Percentiles rank a stretch among this genome's conserved stretches.
These are phyloP conservation scores for Candoia aspera DNA, from an alignment of 2,113 vertebrate genomes.

Conservation along the genomic window DNA sequence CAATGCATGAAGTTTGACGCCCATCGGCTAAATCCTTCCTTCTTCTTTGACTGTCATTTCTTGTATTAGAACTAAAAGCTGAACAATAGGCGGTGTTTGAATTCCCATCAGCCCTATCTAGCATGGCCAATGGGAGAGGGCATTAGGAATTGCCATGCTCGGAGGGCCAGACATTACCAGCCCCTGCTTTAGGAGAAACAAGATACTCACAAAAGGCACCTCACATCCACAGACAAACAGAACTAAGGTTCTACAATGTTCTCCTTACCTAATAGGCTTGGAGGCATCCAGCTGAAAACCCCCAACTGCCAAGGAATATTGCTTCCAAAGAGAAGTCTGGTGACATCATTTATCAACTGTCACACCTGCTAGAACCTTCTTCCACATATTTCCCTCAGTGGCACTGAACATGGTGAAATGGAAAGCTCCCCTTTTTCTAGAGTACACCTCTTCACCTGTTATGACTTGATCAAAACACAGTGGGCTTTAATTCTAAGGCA, in stretches of 20 bases:
- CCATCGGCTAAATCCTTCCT: too few species aligned
- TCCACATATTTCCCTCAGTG: not conserved
- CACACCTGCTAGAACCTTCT: constrained; percentile 13
- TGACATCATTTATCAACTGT: constrained; percentile 28
- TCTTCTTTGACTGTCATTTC: too few species aligned
- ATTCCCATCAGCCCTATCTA: not conserved
- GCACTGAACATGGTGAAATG: not conserved
- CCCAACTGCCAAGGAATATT: constrained; percentile 24
- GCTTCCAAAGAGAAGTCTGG: not conserved
- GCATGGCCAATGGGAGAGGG: not conserved
- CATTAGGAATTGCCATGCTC: not conserved
- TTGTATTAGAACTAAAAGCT: not conserved
- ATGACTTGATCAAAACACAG: not conserved
- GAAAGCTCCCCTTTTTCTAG: not conserved
- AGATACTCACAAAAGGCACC: not conserved
- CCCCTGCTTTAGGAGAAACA: not conserved
- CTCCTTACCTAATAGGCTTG: not conserved
- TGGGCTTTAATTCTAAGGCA: not conserved
- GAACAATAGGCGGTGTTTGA: not conserved
- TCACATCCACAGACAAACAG: not conserved
- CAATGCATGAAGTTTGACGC: too few species aligned
- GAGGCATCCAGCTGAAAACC: not conserved
- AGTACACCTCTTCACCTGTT: not conserved
- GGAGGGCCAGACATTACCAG: not conserved
- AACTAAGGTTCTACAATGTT: not conserved